phyloP scores from a whole-genome alignment of 2,888 invertebrate genomes.

The Orchestes rusci region DNA sequence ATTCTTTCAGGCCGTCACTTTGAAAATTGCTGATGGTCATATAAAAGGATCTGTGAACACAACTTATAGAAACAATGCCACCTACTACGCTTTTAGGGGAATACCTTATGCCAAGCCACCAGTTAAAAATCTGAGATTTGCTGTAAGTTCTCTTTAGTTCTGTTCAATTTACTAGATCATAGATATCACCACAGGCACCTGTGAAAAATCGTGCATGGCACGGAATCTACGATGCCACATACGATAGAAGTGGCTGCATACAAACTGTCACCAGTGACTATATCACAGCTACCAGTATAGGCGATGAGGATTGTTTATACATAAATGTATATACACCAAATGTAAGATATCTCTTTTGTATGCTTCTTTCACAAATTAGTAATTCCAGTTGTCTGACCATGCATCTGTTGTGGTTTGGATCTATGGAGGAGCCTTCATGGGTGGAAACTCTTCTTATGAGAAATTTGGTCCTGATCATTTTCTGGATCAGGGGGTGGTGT shows the following conservation, averaged over 20 bases:
- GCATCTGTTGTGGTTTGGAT: too few species aligned
- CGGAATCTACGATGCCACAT: background rate
- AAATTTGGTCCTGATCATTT: too few species aligned
- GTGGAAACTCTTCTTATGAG: too few species aligned
- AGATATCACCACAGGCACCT: too few species aligned
- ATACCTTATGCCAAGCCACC: slow-evolving; percentile 5
- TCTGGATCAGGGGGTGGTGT: too few species aligned
- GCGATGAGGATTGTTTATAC: background rate
- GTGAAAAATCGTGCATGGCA: too few species aligned
- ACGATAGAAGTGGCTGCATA: background rate
- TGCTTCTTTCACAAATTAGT: too few species aligned
- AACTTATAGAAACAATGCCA: background rate
- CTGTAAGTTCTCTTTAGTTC: slow-evolving; percentile 2
- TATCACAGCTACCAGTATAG: background rate
- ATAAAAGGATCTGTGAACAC: background rate
- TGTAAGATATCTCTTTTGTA: too few species aligned
- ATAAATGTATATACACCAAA: slow-evolving; percentile 3
- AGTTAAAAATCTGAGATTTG: slow-evolving; percentile 5
- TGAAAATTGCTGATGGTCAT: slow-evolving; percentile 1
- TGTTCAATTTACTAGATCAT: too few species aligned
- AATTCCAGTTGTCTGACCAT: too few species aligned
- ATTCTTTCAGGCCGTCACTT: background rate
- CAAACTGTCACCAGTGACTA: background rate
- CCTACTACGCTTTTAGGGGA: slow-evolving; percentile 2
- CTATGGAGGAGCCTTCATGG: too few species aligned